phyloP scores from a whole-genome alignment of 37 sponge, comb jelly and placozoan species.

The Agelas oroides region DNA sequence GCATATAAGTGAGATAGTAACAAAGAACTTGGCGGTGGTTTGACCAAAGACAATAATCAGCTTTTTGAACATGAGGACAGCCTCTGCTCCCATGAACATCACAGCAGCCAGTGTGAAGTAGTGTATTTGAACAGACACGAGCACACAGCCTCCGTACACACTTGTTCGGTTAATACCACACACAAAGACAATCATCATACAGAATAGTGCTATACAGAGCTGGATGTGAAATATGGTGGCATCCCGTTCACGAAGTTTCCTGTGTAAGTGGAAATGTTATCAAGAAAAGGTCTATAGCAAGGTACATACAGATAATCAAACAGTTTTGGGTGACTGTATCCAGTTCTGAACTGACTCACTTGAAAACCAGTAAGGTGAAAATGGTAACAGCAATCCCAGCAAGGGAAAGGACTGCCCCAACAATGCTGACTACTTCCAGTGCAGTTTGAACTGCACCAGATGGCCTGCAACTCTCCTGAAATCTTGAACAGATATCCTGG shows the following conservation, averaged over 20 bases:
- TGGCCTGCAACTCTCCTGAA: background rate
- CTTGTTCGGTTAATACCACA: slow-evolving; percentile 15
- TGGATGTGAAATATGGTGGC: slow-evolving; percentile 37
- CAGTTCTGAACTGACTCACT: slow-evolving; percentile 56
- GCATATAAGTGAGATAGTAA: slow-evolving; percentile 29
- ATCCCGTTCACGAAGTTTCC: slow-evolving; percentile 24
- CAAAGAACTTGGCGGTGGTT: slow-evolving; percentile 1
- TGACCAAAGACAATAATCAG: slow-evolving; percentile 31
- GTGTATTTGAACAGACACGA: slow-evolving; percentile 30
- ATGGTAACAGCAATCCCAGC: slow-evolving; percentile 34
- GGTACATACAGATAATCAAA: no score
- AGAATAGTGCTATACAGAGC: slow-evolving; percentile 38
- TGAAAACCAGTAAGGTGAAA: slow-evolving; percentile 40
- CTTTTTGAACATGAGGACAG: slow-evolving; percentile 30
- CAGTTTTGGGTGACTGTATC: no score
- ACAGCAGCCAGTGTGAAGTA: slow-evolving; percentile 33
- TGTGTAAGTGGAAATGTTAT: background rate
- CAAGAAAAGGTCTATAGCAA: no score
- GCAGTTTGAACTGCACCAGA: background rate
- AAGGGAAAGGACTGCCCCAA: slow-evolving; percentile 46
- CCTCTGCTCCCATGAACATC: slow-evolving; percentile 43
- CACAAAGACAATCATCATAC: slow-evolving; percentile 55
- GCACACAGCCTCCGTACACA: slow-evolving; percentile 41
- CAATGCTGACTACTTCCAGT: slow-evolving; percentile 32
- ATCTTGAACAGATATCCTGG: slow-evolving; percentile 26